Evolutionary conservation across 2,888 invertebrate species (phyloP), one percentile per base, ranked within the genome.

Genomic region (Lepetodrilus schrolli): DNA sequence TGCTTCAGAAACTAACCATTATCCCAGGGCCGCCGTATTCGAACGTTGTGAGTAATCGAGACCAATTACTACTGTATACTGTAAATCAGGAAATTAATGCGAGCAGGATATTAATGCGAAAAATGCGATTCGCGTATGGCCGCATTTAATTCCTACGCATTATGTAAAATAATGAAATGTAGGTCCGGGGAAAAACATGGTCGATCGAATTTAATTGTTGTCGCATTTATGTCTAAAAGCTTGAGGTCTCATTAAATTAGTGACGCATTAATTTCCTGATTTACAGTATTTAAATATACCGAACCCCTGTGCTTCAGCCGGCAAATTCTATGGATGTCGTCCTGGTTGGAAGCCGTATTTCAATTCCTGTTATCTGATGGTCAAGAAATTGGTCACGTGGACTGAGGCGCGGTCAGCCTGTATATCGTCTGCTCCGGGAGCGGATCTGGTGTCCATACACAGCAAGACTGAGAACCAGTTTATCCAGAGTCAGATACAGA

Each of bases 331-430:
- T 70, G 83, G 83, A 2, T 87, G 87, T 66, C 76, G 76, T 0
- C 66, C 72, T 4, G 83, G 82, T 0, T 87, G 86, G 85, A 23
- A 79, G 26, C 77, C 72, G 4, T 85, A 81, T 71, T 70, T 72
- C 13, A 73, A 73, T 4, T 73, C 75, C 0, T 85, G 85, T 38
- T 85, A 80, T 70, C 71, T 80, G 17, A 36, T 82, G 17, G 77
- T 79, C 3, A 72, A 79, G 17, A 75, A 78, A 10, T 50, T 74
- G 30, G 73, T 71, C 0, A 50, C 74, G 5, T 83, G 83, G 83
- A 36, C 66, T 0, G 73, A 73, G 5, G 82, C 84, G 1, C 72
- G 73, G 23, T 69, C 70, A 4, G 70, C 65, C 38, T 84, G 84
- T 74, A n/a, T n/a, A n/a, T n/a, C n/a, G n/a, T 73, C 78, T 13